Base-by-base conservation (phyloP, 2,888 invertebrate genomes). In the Patella caerulea region DNA sequence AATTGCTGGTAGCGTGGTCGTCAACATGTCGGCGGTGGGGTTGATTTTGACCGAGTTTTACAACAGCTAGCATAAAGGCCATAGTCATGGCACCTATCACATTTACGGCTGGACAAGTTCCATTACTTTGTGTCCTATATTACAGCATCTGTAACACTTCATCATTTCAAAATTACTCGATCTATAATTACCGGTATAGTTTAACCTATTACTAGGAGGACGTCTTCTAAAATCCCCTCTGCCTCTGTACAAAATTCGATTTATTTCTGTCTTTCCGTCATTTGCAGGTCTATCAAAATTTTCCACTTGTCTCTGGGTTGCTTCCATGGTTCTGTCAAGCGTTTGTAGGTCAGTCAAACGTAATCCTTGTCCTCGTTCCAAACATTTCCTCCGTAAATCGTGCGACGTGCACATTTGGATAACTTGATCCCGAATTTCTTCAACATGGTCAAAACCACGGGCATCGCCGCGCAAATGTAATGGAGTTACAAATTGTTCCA, bases 361-460 rank as follows among this genome's bases (percentile, higher is more conserved):
- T 29, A 72, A 34, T n/a, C 19, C 71, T 54, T 55, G 24, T 7
- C 52, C 71, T 24, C 45, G 17, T 72, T 76, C 76, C 19, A 76
- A n/a, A 54, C 73, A 53, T 76, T 76, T 76, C n/a, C 76, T 52
- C 24, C 34, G 52, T 53, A 76, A 52, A 24, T 72, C 54, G 1
- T 14, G 34, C 0, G 29, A 71, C 14, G 34, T 52, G 54, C 76
- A 76, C 29, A 54, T 72, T 34, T 76, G 72, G 3, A 76, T 76
- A 14, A 76, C 54, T 29, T 76, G 76, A 54, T 76, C 76, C n/a
- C 52, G 14, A n/a, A 76, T 72, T 52, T 53, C 24, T 54, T 52
- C 54, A 45, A 73, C 76, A 3, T 72, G 19, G 29, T 24, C 76
- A n/a, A 72, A 72, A 7, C 72, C 59, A 72, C 76, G 72, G 2